Evolutionary conservation across 2,113 vertebrate species (phyloP), one percentile per base, ranked within the genome.

Genomic region (Elephantulus edwardii): DNA sequence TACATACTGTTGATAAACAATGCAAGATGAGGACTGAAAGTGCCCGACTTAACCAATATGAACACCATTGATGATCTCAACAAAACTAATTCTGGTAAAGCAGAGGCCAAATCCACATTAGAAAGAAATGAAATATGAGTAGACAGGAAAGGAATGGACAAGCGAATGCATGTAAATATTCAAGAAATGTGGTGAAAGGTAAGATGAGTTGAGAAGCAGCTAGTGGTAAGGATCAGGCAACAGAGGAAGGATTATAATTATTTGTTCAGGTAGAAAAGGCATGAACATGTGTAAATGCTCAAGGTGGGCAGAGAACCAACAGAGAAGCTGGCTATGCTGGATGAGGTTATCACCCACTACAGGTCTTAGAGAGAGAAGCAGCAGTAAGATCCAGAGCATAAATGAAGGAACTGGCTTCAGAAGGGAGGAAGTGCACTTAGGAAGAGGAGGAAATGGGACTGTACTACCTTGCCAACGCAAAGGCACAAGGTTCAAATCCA

Each of bases 191-290:
- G 40, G 52, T 30, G 5, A 75, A 50, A 35, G 60, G 30, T 17
- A 44, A 70, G 58, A 58, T 8, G 26, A 74, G 17, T 81, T 64
- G 83, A 35, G 79, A 80, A 44, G 56, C 7, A 79, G 74, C 30
- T 3, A 6, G 35, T 48, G 71, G 35, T 58, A 46, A 82, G 35
- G 38, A 54, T 35, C 26, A 26, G 3, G 20, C 24, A 68, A 50
- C 0, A 74, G 77, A 52, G 28, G 22, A 30, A 40, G 26, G 48
- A 28, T 68, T 84, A 5, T 48, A 72, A 79, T 54, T 52, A 30
- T 75, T 66, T 81, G 76, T 68, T 35, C 42, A 54, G 82, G 60
- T 38, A 33, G n/a, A 71, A 93, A n/a, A n/a, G n/a, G 74, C 42
- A 0, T 71, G 46, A 76, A 44, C 24, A 90, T 17, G 66, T 30